Evolutionary conservation across 2,888 invertebrate genomes (phyloP).

Genomic region (Folsomia manolachei): DNA sequence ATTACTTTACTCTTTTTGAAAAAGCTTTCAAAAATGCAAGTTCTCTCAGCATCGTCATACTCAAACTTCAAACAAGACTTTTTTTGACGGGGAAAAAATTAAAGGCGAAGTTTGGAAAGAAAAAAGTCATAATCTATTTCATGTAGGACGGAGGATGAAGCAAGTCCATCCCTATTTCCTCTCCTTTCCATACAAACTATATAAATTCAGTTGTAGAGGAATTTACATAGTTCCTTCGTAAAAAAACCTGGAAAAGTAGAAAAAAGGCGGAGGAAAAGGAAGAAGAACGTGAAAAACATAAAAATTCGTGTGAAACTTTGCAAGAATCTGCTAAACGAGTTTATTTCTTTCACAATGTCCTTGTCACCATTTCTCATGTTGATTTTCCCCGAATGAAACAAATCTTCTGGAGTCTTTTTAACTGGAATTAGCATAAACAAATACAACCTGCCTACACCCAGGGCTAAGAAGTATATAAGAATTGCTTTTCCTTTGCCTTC

Average conservation of each 20-base stretch:
- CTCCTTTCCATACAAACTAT: no score
- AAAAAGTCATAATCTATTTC: conserved; percentile 1
- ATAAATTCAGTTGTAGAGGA: no score
- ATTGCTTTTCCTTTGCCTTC: background rate
- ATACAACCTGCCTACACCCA: conserved; percentile 4
- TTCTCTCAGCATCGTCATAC: no score
- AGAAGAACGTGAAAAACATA: background rate
- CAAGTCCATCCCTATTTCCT: background rate
- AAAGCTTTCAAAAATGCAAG: no score
- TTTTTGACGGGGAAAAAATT: no score
- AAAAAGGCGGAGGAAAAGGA: background rate
- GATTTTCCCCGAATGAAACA: conserved; percentile 19
- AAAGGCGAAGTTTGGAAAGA: background rate
- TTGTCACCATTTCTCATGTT: conserved; percentile 25
- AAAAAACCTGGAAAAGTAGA: background rate
- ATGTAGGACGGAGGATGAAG: background rate
- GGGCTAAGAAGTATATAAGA: no score
- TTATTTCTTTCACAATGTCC: conserved; percentile 26
- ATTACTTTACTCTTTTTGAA: no score
- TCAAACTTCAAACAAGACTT: no score
- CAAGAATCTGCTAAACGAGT: conserved; percentile 25
- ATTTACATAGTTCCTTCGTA: background rate
- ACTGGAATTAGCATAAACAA: conserved; percentile 29
- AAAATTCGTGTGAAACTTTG: conserved; percentile 18
- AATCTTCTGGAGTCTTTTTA: background rate